These are phyloP conservation scores for Tricholauxania praeusta DNA, from an alignment of 2,888 invertebrate species.

Conservation along the genomic window DNA sequence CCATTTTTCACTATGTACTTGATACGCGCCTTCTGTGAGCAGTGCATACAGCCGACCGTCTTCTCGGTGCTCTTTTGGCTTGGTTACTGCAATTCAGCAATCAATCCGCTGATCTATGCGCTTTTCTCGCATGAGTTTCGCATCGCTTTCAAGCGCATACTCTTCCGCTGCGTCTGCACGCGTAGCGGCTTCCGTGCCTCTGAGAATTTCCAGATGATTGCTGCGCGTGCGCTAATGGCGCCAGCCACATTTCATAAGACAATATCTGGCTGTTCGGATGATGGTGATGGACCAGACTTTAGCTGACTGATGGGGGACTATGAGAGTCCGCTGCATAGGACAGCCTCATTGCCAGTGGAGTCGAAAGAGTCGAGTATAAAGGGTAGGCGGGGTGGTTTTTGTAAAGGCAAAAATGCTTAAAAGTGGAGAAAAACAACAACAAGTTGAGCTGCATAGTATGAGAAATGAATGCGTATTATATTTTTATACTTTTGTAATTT, in stretches of 20 bases:
- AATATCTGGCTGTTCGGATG: conserved; percentile 66
- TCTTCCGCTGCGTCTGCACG: conserved; percentile 85
- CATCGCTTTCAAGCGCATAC: conserved; percentile 92
- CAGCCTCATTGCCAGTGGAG: conserved; percentile 55
- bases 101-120: conserved; percentile 95
- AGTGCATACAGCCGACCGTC: conserved; percentile 85
- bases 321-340: conserved; percentile 55
- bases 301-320: conserved; percentile 64
- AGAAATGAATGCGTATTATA: not conserved
- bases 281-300: conserved; percentile 59
- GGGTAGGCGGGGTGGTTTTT: conserved; percentile 59
- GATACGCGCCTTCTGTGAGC: conserved; percentile 86
- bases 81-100: conserved; percentile 96
- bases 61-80: conserved; percentile 97
- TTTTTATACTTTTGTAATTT: conserved; percentile 27
- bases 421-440: conserved; percentile 34
- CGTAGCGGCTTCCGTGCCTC: conserved; percentile 67
- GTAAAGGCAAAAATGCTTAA: conserved; percentile 54
- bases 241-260: conserved; percentile 67
- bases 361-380: conserved; percentile 42
- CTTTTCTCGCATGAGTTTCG: conserved; percentile 95
- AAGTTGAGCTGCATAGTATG: conserved; percentile 2
- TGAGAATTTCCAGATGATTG: conserved; percentile 67
- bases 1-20: conserved; percentile 97
- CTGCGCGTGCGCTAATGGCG: conserved; percentile 64